A percentile compares a stretch with the other conserved stretches of the same genome.
These are phyloP conservation scores for Thaumatotibia leucotreta DNA, from an alignment of 1,140 invertebrate genomes.

Conservation along the genomic window DNA sequence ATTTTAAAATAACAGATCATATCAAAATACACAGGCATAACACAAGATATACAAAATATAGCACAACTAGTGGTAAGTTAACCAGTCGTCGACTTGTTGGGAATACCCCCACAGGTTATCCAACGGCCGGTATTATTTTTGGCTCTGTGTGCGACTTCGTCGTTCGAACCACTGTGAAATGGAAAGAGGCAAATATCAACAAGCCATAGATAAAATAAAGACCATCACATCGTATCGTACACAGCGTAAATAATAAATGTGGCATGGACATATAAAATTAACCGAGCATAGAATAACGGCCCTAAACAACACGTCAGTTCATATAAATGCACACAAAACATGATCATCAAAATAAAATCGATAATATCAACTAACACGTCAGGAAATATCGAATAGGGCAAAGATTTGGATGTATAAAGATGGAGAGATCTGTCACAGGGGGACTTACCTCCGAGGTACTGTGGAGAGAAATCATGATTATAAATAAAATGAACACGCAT, in stretches of 20 bases:
- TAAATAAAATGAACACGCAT: constrained; percentile 72
- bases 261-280: constrained; percentile 6
- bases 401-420: background rate
- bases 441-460: constrained; percentile 67
- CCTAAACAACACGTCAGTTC: constrained; percentile 8
- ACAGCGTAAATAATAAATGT: background rate
- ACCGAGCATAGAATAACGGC: background rate
- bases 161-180: constrained; percentile 8
- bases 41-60: constrained; percentile 5
- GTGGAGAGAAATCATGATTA: constrained; percentile 70
- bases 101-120: background rate
- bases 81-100: background rate
- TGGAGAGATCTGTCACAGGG: constrained; percentile 35
- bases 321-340: constrained; percentile 11
- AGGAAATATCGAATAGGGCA: background rate
- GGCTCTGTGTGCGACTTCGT: constrained; percentile 6
- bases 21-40: constrained; percentile 23
- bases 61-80: background rate
- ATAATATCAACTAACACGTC: background rate
- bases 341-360: constrained; percentile 1
- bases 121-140: constrained; percentile 4
- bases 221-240: constrained; percentile 4
- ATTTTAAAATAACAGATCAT: constrained; percentile 28
- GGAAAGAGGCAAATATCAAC: constrained; percentile 10
- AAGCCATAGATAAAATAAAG: constrained; percentile 13